A percentile compares a stretch with the other conserved stretches of the same genome.
These are phyloP conservation scores for Pecten maximus DNA, from an alignment of 2,888 invertebrate species.

Conservation along the genomic window DNA sequence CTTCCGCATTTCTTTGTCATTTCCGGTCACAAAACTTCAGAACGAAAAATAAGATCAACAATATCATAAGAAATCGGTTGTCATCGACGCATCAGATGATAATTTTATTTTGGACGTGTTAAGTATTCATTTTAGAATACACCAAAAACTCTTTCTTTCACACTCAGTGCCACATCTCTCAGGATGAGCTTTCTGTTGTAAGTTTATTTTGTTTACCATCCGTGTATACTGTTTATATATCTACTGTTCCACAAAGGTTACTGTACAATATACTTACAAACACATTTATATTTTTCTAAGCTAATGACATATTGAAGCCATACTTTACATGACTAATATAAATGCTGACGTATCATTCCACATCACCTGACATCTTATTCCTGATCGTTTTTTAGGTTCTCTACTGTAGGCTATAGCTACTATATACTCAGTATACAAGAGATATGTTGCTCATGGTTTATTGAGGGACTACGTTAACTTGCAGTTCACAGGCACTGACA, in stretches of 20 bases:
- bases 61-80: slow-evolving; percentile 51
- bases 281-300: neutral
- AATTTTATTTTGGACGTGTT: neutral
- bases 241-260: neutral
- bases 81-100: slow-evolving; percentile 53
- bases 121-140: slow-evolving; percentile 30
- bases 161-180: slow-evolving; percentile 27
- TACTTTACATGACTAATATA: neutral
- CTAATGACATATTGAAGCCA: neutral
- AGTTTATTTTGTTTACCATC: slow-evolving; percentile 52
- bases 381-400: neutral
- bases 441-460: no score
- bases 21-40: slow-evolving; percentile 44
- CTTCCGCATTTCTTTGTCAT: slow-evolving; percentile 36
- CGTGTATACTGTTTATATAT: neutral
- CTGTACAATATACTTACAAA: neutral
- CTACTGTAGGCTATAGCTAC: no score
- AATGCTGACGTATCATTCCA: neutral
- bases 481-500: no score
- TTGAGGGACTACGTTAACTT: no score
- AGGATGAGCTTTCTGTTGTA: slow-evolving; percentile 71
- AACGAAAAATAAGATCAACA: neutral
- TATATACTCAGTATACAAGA: no score
- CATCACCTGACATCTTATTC: neutral
- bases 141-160: slow-evolving; percentile 20